These are phyloP conservation scores for Gila robusta DNA, from an alignment of 2,797 vertebrate genomes.

Conservation along the genomic window DNA sequence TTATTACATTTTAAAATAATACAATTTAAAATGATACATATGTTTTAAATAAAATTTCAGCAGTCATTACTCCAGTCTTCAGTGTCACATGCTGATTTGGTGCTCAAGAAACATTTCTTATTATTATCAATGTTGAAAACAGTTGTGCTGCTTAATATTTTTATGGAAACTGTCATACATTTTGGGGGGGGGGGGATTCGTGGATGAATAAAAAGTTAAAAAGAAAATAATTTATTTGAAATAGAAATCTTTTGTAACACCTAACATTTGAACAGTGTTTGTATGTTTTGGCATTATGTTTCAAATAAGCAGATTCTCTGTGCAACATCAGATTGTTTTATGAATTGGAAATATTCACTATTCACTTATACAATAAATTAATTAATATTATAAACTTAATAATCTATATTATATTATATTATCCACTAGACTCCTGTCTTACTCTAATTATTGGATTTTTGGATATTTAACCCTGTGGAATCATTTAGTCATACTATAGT, in stretches of 20 bases:
- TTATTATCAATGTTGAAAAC: neutral
- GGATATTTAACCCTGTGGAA: neutral
- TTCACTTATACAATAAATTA: neutral
- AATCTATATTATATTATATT: neutral
- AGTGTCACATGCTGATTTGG: neutral
- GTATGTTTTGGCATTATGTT: conserved; percentile 9
- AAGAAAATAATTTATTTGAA: neutral
- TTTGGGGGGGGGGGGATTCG: neutral
- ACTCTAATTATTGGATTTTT: neutral
- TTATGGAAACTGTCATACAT: neutral
- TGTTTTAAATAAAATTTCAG: neutral
- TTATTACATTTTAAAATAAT: neutral
- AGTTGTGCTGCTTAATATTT: neutral
- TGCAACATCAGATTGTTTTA: neutral
- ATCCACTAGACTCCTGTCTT: neutral
- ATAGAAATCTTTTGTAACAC: neutral
- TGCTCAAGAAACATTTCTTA: neutral
- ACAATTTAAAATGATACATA: neutral
- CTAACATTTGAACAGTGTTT: neutral
- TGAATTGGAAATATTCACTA: neutral
- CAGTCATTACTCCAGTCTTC: neutral
- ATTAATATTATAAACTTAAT: neutral
- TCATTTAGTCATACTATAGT: neutral
- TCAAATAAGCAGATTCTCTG: neutral
- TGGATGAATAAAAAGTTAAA: neutral